Base-by-base conservation (phyloP, 2,888 invertebrate genomes). In the Drosophila emarginata region DNA sequence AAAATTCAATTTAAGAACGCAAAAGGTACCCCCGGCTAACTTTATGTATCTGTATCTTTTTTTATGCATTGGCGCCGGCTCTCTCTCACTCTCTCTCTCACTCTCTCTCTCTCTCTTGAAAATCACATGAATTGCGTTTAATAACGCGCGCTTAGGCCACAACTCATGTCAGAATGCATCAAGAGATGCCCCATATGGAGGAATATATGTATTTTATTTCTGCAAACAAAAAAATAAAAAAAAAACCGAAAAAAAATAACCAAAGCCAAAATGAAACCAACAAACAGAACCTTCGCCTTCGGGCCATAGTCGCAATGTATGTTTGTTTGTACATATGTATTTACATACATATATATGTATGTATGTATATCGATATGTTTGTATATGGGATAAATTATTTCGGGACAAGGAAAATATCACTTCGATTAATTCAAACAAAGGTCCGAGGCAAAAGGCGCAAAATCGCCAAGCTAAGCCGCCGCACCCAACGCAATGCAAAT, bases 361-460 rank as follows among this genome's bases (percentile, higher is more conserved):
- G n/a, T 21, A 11, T 51, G 53, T 54, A 54, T 40, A 40, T 32
- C 2, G n/a, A 12, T 63, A 2, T 37, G 28, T 21, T 2, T 40
- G 18, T 14, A 12, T 40, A 50, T 74, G 78, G 83, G 81, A 88
- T 91, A 91, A 91, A 91, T 91, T 91, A 91, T 91, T 91, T 90
- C 82, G 88, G 89, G 90, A 91, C 91, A 91, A 91, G 91, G 88
- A 85, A 91, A 91, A 91, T 91, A 91, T 91, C 91, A 91, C 91
- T 91, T 91, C 91, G 91, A 91, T 91, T 91, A 91, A 91, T 91
- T 91, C 90, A 91, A 89, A 89, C 91, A 91, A 90, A 90, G 90
- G 82, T 80, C 79, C 45, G 18, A 21, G 18, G 54, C 32, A 15
- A 45, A 89, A 69, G 64, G 78, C 45, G 21, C 72, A 67, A 28